Percentiles rank a stretch among this genome's conserved stretches.
Conservation (phyloP, 2,113 vertebrate genomes). For the Caranx ignobilis region DNA sequence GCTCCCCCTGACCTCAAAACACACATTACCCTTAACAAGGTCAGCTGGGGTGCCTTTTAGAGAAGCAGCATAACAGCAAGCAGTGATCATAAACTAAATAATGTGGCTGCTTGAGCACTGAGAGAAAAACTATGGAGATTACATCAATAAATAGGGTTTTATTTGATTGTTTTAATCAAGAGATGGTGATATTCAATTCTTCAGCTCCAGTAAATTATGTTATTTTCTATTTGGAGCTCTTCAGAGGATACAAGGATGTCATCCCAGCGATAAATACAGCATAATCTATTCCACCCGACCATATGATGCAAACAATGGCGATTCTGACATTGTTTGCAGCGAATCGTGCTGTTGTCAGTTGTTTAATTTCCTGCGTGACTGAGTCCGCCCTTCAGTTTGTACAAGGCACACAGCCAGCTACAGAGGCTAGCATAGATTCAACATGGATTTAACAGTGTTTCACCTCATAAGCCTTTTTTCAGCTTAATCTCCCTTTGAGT, state of each 20-base stretch:
- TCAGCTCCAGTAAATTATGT: slow-evolving; percentile 4
- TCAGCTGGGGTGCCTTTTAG: slow-evolving; percentile 43
- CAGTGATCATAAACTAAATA: slow-evolving; percentile 24
- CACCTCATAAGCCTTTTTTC: slow-evolving; percentile 77
- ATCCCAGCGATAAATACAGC: slow-evolving; percentile 8
- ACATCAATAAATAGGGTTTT: slow-evolving; percentile 8
- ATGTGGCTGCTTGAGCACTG: slow-evolving; percentile 1
- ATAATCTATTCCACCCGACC: slow-evolving; percentile 26
- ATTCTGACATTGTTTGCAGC: slow-evolving; percentile 32
- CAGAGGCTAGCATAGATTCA: slow-evolving; percentile 72
- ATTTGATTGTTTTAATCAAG: slow-evolving; percentile 31
- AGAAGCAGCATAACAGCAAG: slow-evolving; percentile 17
- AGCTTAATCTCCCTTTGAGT: slow-evolving; percentile 72
- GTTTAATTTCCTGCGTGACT: slow-evolving; percentile 72
- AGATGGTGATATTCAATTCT: not conserved
- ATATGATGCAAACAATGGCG: slow-evolving; percentile 28
- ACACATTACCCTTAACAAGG: slow-evolving; percentile 67
- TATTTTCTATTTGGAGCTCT: slow-evolving; percentile 17
- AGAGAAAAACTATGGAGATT: not conserved
- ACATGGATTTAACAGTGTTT: slow-evolving; percentile 75
- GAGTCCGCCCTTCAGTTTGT: slow-evolving; percentile 49
- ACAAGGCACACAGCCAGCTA: slow-evolving; percentile 66
- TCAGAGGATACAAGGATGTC: slow-evolving; percentile 11
- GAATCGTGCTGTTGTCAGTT: slow-evolving; percentile 64
- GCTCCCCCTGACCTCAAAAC: slow-evolving; percentile 64